phyloP scores from a whole-genome alignment of 2,797 vertebrate species.

The Scarus forsteni region DNA sequence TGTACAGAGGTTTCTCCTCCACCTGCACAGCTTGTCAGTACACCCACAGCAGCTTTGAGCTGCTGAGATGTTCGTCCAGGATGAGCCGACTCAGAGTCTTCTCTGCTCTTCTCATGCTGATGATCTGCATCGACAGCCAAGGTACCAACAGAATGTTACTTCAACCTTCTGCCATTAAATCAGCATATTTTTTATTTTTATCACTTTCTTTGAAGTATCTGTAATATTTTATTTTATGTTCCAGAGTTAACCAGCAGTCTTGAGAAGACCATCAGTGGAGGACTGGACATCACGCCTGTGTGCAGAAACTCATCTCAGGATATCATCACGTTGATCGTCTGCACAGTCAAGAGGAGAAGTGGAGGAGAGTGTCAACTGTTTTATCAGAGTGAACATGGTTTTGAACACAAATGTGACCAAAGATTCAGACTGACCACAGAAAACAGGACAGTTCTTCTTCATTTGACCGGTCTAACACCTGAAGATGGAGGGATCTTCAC shows the following conservation, averaged over 20 bases:
- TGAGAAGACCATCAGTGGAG: background rate
- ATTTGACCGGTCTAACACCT: slow-evolving; percentile 44
- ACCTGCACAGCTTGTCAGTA: accelerated
- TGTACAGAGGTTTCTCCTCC: background rate
- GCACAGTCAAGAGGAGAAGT: slow-evolving; percentile 6
- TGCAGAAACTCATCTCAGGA: slow-evolving; percentile 6
- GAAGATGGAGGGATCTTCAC: slow-evolving; percentile 44
- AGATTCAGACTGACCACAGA: slow-evolving; percentile 25
- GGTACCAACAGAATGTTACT: slow-evolving; percentile 1
- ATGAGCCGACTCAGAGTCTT: slow-evolving; percentile 18
- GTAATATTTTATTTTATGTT: too few relatives aligned
- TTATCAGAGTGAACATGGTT: accelerated
- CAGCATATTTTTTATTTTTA: background rate
- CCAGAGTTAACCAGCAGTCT: background rate
- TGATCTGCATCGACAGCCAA: accelerated
- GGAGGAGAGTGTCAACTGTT: background rate
- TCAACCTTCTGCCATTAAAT: background rate
- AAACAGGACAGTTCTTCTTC: slow-evolving; percentile 32
- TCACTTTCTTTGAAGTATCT: background rate
- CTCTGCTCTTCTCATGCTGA: slow-evolving; percentile 4
- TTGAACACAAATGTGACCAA: slow-evolving; percentile 28
- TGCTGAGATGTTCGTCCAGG: background rate
- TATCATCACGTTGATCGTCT: background rate
- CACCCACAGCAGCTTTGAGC: background rate
- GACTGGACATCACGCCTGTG: slow-evolving; percentile 3